Conservation (phyloP, 53 echinoderm and acorn worm species). For the Temnopleurus reevesii region DNA sequence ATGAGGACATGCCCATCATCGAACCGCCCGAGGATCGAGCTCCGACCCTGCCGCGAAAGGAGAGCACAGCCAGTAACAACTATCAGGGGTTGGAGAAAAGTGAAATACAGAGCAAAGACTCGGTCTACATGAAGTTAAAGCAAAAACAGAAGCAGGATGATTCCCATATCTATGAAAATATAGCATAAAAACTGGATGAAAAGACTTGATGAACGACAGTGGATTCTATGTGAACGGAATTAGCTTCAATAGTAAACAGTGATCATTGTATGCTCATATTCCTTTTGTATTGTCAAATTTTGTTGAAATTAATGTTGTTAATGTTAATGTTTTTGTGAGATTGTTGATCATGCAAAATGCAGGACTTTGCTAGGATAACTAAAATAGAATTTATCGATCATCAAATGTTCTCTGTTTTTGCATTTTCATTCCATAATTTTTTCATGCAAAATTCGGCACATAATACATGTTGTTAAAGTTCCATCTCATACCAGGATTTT, state of each 20-base stretch:
- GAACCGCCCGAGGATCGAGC: not conserved
- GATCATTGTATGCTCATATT: not conserved
- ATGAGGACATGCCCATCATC: constrained; percentile 9
- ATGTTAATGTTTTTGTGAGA: too few species aligned
- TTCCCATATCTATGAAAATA: constrained; percentile 54
- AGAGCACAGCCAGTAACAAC: not conserved
- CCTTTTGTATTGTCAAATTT: not conserved
- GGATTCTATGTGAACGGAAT: not conserved
- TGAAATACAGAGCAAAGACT: constrained; percentile 34
- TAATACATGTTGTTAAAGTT: too few species aligned
- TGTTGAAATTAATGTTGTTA: not conserved
- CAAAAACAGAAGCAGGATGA: constrained; percentile 37
- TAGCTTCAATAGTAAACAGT: not conserved
- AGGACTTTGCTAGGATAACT: too few species aligned
- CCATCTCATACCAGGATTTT: too few species aligned
- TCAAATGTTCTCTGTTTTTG: too few species aligned
- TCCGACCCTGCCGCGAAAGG: constrained; percentile 46
- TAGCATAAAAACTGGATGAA: not conserved
- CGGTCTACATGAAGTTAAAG: constrained; percentile 46
- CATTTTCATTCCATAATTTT: too few species aligned
- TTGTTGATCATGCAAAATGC: too few species aligned
- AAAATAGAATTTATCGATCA: too few species aligned
- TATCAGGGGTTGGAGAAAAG: constrained; percentile 48
- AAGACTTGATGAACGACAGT: not conserved
- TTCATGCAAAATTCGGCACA: too few species aligned